Base-by-base conservation (phyloP, 2,797 vertebrate species). In the Dromococcyx pavoninus region DNA sequence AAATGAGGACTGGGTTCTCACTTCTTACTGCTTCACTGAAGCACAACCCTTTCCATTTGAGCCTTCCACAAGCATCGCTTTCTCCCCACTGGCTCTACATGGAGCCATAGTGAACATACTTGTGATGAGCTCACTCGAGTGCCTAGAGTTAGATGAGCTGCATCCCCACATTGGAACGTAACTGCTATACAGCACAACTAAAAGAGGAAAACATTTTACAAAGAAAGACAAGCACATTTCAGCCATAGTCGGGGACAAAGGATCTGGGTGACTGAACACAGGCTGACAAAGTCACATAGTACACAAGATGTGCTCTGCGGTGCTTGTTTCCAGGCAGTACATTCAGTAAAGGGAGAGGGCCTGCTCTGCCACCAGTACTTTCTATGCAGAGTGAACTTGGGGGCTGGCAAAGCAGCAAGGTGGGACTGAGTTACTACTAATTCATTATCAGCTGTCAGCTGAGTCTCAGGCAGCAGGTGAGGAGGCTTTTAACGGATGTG, bases 221-320 rank as follows among this genome's bases (percentile, higher is more conserved):
- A 92, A 92, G 11, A 56, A 43, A 91, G 93, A 94, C 90, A 92
- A 0, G 0, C 41, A 95, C 69, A 50, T 67, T 91, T 67, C 85
- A 91, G 81, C 64, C 66, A 58, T 44, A 72, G 73, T 79, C 46
- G 70, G 57, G 46, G 82, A 78, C 75, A 57, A 62, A 62, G 57
- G 74, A 32, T 30, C 71, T 28, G 61, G 30, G 61, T 64, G 56
- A 58, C 43, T 0, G 0, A 74, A 72, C 76, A 91, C 46, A 91
- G 85, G 77, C 81, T 1, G 2, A 56, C 60, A 65, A 54, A 87
- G 51, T 17, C 67, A 85, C 79, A 72, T 46, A 22, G 79, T 15
- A 74, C 64, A 48, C 6, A n/a, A 28, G 74, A 53, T 44, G 53
- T 0, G 0, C 60, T 67, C 53, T 43, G 74, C 17, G 14, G 57